These are phyloP conservation scores for Drosophila kanapiae DNA, from an alignment of 1,140 invertebrate genomes.

Conservation along the genomic window DNA sequence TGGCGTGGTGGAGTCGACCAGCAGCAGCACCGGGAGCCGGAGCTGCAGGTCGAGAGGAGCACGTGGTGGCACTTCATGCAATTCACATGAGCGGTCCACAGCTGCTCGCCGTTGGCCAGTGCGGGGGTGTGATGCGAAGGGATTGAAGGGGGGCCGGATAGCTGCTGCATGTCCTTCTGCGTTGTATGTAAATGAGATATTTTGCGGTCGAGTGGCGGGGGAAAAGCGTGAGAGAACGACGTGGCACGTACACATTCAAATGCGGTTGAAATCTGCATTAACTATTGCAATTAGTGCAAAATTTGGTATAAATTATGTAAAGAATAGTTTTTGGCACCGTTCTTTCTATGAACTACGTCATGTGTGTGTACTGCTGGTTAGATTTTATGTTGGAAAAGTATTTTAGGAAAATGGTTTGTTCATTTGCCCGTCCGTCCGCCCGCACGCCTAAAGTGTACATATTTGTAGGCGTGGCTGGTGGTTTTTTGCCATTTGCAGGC, in stretches of 20 bases:
- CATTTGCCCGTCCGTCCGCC: constrained; percentile 8
- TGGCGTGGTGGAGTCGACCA: background rate
- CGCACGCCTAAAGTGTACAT: constrained; percentile 6
- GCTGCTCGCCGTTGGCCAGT: constrained; percentile 61
- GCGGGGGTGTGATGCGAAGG: background rate
- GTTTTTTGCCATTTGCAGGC: constrained; percentile 30
- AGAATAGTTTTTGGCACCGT: constrained; percentile 76
- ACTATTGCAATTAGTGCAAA: constrained; percentile 83
- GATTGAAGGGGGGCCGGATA: background rate
- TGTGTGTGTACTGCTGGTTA: constrained; percentile 32
- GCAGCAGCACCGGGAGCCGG: background rate
- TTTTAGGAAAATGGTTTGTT: constrained; percentile 47
- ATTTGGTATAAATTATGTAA: constrained; percentile 82
- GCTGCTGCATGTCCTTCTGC: constrained; percentile 42
- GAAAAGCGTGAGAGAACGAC: constrained; percentile 19
- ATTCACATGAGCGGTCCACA: constrained; percentile 76
- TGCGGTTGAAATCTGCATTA: constrained; percentile 82
- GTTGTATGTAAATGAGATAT: constrained; percentile 78
- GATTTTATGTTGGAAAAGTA: constrained; percentile 47
- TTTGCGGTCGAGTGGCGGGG: constrained; percentile 56
- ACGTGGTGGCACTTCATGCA: constrained; percentile 71
- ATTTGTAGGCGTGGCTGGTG: constrained; percentile 29
- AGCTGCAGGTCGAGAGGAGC: constrained; percentile 13
- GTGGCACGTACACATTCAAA: constrained; percentile 73
- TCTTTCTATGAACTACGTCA: constrained; percentile 70